Base-by-base conservation (phyloP, 1,140 invertebrate genomes). In the Linepithema humile region DNA sequence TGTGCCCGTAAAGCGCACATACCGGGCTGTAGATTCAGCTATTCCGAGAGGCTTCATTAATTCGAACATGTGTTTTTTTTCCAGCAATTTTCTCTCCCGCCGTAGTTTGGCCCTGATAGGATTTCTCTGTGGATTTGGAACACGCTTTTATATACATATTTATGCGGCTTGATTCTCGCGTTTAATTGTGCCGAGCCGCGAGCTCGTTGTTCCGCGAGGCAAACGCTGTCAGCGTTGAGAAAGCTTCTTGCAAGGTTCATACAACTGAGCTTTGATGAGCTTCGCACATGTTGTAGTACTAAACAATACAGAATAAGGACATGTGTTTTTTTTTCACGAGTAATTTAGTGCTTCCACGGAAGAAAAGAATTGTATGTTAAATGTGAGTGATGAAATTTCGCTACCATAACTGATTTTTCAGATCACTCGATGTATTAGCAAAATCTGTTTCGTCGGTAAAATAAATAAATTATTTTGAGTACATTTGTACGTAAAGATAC, bases 41-140 rank as follows among this genome's bases (percentile, higher is more conserved):
- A 1, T 15, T 70, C 7, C 48, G 26, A 55, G 48, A 57, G 67
- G 20, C 35, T 32, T 78, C 35, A 78, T 80, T 80, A 80, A 80
- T 70, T 80, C 38, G 23, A 35, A 70, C 48, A 32, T 10, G 48
- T 40, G 35, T 7, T 78, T 69, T 64, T 74, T 53, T 75, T 38
- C 35, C 35, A n/a, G 3, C 12, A 35, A 69, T 70, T 57, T 23
- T 40, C 48, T 80, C 57, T 32, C 6, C 15, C 48, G 17, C 0
- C 26, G 43, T 40, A 45, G 15, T 20, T 6, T 23, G 43, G 32
- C 5, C 7, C 26, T 26, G 12, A 43, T 29, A 43, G 12, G 17
- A 20, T 32, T 53, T 15, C 5, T 38, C 7, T 1, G 0, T 1
- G 5, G 26, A 12, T 59, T 12, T 5, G 4, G 38, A 43, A 57